These are phyloP conservation scores for Lepidocyrtoides sp. DNA, from an alignment of 2,888 invertebrate species.

Conservation along the genomic window DNA sequence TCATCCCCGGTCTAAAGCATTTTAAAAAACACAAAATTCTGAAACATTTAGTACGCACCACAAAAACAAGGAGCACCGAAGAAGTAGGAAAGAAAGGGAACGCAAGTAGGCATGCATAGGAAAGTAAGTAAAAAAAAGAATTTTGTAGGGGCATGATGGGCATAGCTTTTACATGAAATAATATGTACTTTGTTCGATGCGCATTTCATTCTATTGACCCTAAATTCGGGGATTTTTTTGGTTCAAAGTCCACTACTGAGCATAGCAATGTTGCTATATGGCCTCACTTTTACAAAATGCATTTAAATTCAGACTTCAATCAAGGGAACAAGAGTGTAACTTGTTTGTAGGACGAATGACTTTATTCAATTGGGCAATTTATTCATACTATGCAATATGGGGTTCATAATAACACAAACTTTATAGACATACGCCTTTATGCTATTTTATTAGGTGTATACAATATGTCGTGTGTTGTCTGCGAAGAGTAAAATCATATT, in stretches of 20 bases:
- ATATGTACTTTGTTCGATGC: not conserved
- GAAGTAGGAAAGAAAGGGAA: not conserved
- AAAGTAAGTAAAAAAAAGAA: not conserved
- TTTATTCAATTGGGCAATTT: no score
- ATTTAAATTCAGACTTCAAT: no score
- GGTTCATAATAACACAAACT: no score
- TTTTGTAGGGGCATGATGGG: not conserved
- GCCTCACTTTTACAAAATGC: constrained; percentile 18
- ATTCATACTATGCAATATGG: no score
- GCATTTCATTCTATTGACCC: constrained; percentile 3
- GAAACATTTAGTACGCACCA: not conserved
- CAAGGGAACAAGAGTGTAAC: no score
- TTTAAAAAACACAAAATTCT: not conserved
- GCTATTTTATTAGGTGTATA: no score
- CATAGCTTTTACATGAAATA: not conserved
- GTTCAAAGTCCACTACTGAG: constrained; percentile 37
- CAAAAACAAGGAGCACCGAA: not conserved
- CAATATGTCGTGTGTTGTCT: no score
- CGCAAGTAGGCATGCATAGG: no score
- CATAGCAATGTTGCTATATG: no score
- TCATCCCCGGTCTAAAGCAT: constrained; percentile 14
- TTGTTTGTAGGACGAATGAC: no score
- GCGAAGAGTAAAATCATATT: no score
- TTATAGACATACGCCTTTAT: no score
- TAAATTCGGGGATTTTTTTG: not conserved